phyloP scores from a whole-genome alignment of 2,888 invertebrate species.

The Euphydryas editha region DNA sequence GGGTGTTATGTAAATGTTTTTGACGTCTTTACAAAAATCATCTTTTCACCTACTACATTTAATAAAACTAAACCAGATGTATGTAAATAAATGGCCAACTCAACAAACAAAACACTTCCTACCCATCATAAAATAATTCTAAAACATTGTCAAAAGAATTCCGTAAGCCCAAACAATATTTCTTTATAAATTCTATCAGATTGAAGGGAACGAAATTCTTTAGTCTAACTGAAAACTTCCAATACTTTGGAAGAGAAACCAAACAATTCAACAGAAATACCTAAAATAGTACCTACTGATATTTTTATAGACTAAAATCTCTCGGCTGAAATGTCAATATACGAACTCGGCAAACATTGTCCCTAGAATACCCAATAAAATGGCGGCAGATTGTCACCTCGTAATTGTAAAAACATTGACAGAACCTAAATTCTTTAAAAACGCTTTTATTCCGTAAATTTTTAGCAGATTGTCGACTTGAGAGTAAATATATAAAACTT shows the following conservation, averaged over 20 bases:
- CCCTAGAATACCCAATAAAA: not conserved
- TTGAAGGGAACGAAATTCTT: not conserved
- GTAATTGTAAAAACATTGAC: not conserved
- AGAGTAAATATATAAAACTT: not conserved
- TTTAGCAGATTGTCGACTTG: not conserved
- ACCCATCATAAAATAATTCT: too few relatives aligned
- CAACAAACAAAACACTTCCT: too few relatives aligned
- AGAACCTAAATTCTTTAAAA: not conserved
- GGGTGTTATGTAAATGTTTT: too few relatives aligned
- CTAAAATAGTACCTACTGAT: not conserved
- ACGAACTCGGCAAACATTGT: not conserved
- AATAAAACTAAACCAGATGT: too few relatives aligned
- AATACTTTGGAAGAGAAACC: not conserved
- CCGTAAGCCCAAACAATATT: too few relatives aligned
- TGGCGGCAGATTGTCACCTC: not conserved
- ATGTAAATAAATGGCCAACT: too few relatives aligned
- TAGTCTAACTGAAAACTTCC: not conserved
- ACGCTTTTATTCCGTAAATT: not conserved
- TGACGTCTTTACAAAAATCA: too few relatives aligned
- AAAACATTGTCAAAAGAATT: too few relatives aligned
- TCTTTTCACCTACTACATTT: too few relatives aligned
- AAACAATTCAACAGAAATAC: not conserved
- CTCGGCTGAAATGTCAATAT: not conserved
- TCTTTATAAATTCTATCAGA: too few relatives aligned
- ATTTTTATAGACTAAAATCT: not conserved